A percentile compares a stretch with the other conserved stretches of the same genome.
Conservation (phyloP, 35 echinoderm and acorn worm species). For the Apostichopus japonicus region DNA sequence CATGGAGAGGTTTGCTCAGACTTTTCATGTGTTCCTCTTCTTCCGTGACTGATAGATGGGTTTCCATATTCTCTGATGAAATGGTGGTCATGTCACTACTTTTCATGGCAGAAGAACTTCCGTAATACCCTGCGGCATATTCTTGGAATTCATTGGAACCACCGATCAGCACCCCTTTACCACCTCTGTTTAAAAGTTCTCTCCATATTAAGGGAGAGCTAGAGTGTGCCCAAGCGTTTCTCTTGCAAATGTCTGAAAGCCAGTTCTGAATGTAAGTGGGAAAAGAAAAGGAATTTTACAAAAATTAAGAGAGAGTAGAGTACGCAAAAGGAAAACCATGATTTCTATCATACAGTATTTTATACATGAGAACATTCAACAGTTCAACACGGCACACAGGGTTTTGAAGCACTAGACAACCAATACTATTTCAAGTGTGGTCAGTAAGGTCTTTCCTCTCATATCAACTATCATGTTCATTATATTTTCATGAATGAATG, state of each 20-base stretch:
- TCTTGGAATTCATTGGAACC: slow-evolving; percentile 98
- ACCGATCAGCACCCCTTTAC: slow-evolving; percentile 86
- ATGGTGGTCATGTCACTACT: slow-evolving; percentile 92
- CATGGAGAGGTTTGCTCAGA: slow-evolving; percentile 81
- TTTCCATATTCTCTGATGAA: slow-evolving; percentile 81
- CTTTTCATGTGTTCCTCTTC: slow-evolving; percentile 80
- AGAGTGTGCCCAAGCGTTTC: slow-evolving; percentile 80
- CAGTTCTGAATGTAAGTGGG: slow-evolving; percentile 68
- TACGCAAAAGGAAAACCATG: too few relatives aligned
- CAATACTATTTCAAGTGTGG: too few relatives aligned
- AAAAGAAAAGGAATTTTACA: not conserved
- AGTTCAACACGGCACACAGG: too few relatives aligned
- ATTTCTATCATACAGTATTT: too few relatives aligned
- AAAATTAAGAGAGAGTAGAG: not conserved
- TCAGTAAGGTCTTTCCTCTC: too few relatives aligned
- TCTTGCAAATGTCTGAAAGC: slow-evolving; percentile 69
- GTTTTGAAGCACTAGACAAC: too few relatives aligned
- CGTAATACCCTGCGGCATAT: slow-evolving; percentile 93
- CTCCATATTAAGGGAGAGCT: slow-evolving; percentile 94
- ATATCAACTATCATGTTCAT: too few relatives aligned
- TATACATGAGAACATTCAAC: too few relatives aligned
- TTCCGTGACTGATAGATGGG: slow-evolving; percentile 61
- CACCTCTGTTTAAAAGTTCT: slow-evolving; percentile 90
- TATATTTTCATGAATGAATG: too few relatives aligned
- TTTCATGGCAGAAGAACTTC: slow-evolving; percentile 73